Evolutionary conservation across 2,888 invertebrate genomes (phyloP), one percentile per base, ranked within the genome.

Genomic region (Apoderus coryli): DNA sequence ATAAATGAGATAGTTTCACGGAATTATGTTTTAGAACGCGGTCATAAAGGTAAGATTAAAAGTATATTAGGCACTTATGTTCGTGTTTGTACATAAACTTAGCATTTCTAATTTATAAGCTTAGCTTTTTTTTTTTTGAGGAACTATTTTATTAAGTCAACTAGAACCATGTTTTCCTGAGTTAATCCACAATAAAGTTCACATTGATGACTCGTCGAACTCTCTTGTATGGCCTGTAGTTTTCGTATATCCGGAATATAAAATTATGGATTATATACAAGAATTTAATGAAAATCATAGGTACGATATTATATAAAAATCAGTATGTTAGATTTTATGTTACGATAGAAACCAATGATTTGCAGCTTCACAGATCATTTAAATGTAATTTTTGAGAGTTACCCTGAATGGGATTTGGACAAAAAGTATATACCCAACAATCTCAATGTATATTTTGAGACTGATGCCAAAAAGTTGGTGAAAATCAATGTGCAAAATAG

Each of bases 171-270:
- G 64, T 45, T 61, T 78, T 42, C 69, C 77, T 0, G 72, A 76
- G 16, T 63, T 76, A 4, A 66, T 68, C 24, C 67, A 73, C 31
- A 59, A 65, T 34, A 65, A 69, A 29, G 82, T 84, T 1, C 65
- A 67, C 45, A 46, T 81, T 7, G 66, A 68, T 38, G 60, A 69
- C 46, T 32, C 33, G 14, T 57, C 71, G 1, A 60, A 59, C 7
- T 53, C 58, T 23, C 56, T 95, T 7, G 59, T 75, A 29, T 95
- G 92, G 92, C 93, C 93, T 0, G 76, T 89, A 0, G 62, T 85
- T 10, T 72, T 93, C 42, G 60, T 86, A 7, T 95, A 92, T 56
- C 93, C 93, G 0, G 90, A 93, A 57, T 76, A 76, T 49, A 65
- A 75, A 34, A 73, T 80, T 46, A 81, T 86, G 27, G 95, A 96